A percentile compares a stretch with the other conserved stretches of the same genome.
Conservation (phyloP, 2,797 vertebrate species). For the Pipistrellus pipistrellus region DNA sequence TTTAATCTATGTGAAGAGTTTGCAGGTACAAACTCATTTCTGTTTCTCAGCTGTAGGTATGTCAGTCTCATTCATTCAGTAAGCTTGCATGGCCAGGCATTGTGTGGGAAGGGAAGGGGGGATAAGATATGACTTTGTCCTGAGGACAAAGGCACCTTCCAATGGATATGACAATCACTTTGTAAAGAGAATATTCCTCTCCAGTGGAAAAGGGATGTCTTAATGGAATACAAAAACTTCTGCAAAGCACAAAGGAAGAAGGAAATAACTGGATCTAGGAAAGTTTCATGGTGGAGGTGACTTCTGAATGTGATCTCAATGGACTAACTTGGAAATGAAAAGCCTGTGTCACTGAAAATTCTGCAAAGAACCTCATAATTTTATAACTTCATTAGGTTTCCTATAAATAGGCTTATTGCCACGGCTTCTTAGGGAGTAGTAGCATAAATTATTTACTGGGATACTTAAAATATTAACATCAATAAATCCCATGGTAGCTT, state of each 20-base stretch:
- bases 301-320: neutral
- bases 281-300: neutral
- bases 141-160: neutral
- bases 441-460: slow-evolving; percentile 63
- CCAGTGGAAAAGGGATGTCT: neutral
- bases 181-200: neutral
- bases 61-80: neutral
- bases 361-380: slow-evolving; percentile 30
- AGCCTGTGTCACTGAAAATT: neutral
- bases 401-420: slow-evolving; percentile 60
- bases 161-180: neutral
- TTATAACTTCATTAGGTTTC: slow-evolving; percentile 62
- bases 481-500: slow-evolving; percentile 41
- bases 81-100: neutral
- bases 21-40: neutral
- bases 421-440: slow-evolving; percentile 25
- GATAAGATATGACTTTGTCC: neutral
- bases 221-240: neutral
- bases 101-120: neutral
- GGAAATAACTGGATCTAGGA: neutral
- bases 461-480: slow-evolving; percentile 69
- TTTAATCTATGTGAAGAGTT: neutral
- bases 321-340: slow-evolving; percentile 53
- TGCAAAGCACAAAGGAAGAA: neutral
- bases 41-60: neutral